A percentile compares a stretch with the other conserved stretches of the same genome.
Conservation (phyloP, 2,888 invertebrate genomes). For the Formica aserva region DNA sequence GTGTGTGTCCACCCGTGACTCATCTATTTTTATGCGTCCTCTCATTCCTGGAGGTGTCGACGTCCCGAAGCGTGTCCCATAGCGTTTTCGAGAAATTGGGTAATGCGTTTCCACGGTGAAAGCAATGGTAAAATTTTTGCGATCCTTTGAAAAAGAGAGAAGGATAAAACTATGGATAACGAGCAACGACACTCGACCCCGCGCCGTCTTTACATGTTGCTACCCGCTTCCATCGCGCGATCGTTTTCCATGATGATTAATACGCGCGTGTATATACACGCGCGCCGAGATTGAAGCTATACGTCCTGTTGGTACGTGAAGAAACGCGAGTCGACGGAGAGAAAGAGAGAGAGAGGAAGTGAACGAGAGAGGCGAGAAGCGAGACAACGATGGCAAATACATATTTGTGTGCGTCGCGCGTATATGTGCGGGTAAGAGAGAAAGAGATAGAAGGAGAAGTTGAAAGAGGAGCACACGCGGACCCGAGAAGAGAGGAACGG, state of each 20-base stretch:
- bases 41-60: slow-evolving; percentile 9
- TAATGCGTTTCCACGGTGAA: slow-evolving; percentile 66
- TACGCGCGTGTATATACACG: slow-evolving; percentile 59
- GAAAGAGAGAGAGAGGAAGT: slow-evolving; percentile 50
- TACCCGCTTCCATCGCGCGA: slow-evolving; percentile 46
- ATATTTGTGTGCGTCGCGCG: background rate
- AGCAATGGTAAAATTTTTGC: slow-evolving; percentile 67
- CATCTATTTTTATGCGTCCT: slow-evolving; percentile 39
- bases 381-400: background rate
- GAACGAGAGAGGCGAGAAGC: slow-evolving; percentile 40
- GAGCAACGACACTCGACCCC: slow-evolving; percentile 60
- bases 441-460: slow-evolving; percentile 38
- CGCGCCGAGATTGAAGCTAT: slow-evolving; percentile 59
- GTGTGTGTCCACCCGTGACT: slow-evolving; percentile 4
- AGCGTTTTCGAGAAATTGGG: slow-evolving; percentile 12
- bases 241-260: slow-evolving; percentile 74
- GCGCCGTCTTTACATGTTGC: slow-evolving; percentile 37
- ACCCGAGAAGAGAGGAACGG: slow-evolving; percentile 57
- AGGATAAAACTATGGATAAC: slow-evolving; percentile 72
- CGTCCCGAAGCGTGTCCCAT: background rate
- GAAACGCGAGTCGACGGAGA: slow-evolving; percentile 59
- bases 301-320: slow-evolving; percentile 59
- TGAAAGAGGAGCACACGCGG: slow-evolving; percentile 63
- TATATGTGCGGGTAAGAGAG: slow-evolving; percentile 13
- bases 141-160: slow-evolving; percentile 68